Conservation (phyloP, 2,797 vertebrate species). For the Buceros bicornis region DNA sequence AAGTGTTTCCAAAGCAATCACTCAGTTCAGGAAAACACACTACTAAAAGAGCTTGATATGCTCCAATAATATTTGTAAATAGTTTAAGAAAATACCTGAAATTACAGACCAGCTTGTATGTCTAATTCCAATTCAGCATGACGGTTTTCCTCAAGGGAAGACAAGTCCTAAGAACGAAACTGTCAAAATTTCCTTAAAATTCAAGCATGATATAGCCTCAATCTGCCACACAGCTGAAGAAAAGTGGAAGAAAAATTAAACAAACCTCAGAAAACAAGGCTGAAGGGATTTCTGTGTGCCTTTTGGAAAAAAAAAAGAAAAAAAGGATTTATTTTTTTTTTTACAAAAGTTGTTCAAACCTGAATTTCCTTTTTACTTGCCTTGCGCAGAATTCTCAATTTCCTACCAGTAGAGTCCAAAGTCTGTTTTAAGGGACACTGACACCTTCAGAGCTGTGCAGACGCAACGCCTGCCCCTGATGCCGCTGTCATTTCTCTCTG, state of each 20-base stretch:
- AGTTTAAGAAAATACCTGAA: conserved; percentile 34
- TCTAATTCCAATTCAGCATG: conserved; percentile 3
- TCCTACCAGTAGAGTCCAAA: not conserved
- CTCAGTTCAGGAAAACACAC: not conserved
- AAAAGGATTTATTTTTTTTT: not conserved
- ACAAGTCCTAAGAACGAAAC: not conserved
- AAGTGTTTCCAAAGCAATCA: not conserved
- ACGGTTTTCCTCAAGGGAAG: not conserved
- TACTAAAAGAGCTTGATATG: not conserved
- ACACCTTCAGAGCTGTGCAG: not conserved
- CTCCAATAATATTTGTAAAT: not conserved
- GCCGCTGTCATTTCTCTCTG: not conserved
- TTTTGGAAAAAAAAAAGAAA: not conserved
- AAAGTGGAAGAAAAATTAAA: not conserved
- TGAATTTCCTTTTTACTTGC: not conserved
- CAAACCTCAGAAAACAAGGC: not conserved
- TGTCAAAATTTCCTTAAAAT: conserved; percentile 22
- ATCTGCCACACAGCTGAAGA: not conserved
- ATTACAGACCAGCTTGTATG: not conserved
- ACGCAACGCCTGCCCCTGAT: not conserved
- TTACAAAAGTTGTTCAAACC: not conserved
- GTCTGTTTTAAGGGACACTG: not conserved
- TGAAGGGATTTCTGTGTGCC: not conserved
- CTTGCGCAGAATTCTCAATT: conserved; percentile 21
- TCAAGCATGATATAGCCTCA: not conserved